A percentile compares a stretch with the other conserved stretches of the same genome.
These are phyloP conservation scores for Drosophila putrida DNA, from an alignment of 2,888 invertebrate species.

Conservation along the genomic window DNA sequence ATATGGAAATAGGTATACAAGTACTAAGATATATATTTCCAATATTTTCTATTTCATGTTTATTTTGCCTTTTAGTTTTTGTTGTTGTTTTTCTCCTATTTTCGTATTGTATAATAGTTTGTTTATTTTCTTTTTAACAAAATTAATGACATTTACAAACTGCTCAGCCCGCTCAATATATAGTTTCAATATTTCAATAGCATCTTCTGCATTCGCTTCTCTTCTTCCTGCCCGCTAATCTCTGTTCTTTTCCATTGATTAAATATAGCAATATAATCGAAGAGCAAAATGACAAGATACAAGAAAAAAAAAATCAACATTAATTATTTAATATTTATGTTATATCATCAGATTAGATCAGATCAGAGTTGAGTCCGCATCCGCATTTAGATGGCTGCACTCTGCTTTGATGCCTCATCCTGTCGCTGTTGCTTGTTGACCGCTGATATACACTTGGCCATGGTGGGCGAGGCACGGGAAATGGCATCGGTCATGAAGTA, in stretches of 20 bases:
- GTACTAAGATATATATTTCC: slow-evolving; percentile 1
- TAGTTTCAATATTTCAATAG: slow-evolving; percentile 1
- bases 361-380: slow-evolving; percentile 26
- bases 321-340: slow-evolving; percentile 72
- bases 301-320: slow-evolving; percentile 56
- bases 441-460: slow-evolving; percentile 99
- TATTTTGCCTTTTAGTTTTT: slow-evolving; percentile 55
- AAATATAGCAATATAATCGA: slow-evolving; percentile 38
- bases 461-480: slow-evolving; percentile 98
- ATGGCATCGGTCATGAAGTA: slow-evolving; percentile 98
- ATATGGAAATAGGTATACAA: background rate
- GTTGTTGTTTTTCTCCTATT: slow-evolving; percentile 48
- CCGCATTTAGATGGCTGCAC: slow-evolving; percentile 68
- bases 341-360: slow-evolving; percentile 54
- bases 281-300: slow-evolving; percentile 47
- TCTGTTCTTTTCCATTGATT: slow-evolving; percentile 31
- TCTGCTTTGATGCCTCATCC: slow-evolving; percentile 65
- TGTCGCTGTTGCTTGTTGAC: slow-evolving; percentile 88
- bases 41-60: slow-evolving; percentile 67
- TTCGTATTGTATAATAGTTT: slow-evolving; percentile 60
- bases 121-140: slow-evolving; percentile 67
- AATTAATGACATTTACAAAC: slow-evolving; percentile 60
- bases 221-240: slow-evolving; percentile 9
- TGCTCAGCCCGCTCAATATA: slow-evolving; percentile 23
- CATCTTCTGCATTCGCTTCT: slow-evolving; percentile 20